Base-by-base conservation (phyloP, 2,888 invertebrate species). In the Proisotoma minuta region DNA sequence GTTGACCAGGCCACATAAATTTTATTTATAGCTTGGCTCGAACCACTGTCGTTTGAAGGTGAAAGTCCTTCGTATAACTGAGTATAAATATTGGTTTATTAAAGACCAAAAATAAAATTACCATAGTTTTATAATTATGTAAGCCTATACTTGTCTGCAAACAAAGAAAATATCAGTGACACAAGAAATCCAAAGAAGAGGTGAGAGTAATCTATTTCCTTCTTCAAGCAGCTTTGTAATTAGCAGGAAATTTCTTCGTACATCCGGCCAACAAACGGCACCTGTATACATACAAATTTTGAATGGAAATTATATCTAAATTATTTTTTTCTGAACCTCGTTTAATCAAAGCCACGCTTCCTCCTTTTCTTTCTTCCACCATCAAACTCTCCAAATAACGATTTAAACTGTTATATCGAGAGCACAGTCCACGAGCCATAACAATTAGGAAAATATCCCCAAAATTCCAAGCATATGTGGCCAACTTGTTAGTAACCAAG, bases 131-230 rank as follows among this genome's bases (percentile, higher is more conserved):
- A 48, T 58, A n/a, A 12, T 27, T 29, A 10, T 12, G 15, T 4
- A 51, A 22, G 4, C 27, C 3, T 22, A 24, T 34, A 72, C 72
- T 60, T 72, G 72, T 49, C 70, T 61, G 40, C 72, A 72, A n/a
- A 72, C 66, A 57, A 72, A 72, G 58, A 72, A 70, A n/a, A 72
- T 67, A 40, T 72, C 63, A 2, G 72, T 72, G 10, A 57, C 49
- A 49, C 66, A 72, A 1, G 72, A 72, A 4, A 72, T 47, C 72
- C 72, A 72, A 50, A 72, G 63, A 5, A 72, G 49, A 22, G 69
- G 69, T 18, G 70, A 51, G 24, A 70, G 66, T 12, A 69, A 57
- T 26, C 50, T 12, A 50, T 72, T 70, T 20, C 66, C 68, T 27
- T 69, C 65, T 12, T 68, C 65, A 22, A 72, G 52, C 0, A 67